These are phyloP conservation scores for Drosophila seguyi DNA, from an alignment of 1,140 invertebrate genomes.

Conservation along the genomic window DNA sequence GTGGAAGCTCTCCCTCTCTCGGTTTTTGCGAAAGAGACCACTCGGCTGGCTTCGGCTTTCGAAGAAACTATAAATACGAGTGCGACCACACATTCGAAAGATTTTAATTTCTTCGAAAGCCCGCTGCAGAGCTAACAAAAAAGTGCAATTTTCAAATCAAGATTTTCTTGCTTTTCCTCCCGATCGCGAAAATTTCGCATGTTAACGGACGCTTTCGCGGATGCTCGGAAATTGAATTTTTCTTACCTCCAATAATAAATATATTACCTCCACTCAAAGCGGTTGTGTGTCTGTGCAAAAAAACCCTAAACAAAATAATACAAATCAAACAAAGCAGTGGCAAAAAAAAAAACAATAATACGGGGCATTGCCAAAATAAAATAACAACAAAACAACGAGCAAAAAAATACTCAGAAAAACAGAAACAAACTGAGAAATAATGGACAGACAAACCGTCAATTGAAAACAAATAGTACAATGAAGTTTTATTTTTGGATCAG, in stretches of 20 bases:
- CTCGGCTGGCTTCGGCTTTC: neutral
- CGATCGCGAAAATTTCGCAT: conserved; percentile 7
- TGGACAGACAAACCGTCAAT: conserved; percentile 41
- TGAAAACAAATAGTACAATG: conserved; percentile 52
- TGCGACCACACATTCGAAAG: neutral
- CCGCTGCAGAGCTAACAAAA: neutral
- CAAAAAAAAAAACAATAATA: conserved; percentile 34
- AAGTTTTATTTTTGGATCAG: conserved; percentile 57
- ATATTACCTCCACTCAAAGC: conserved; percentile 2
- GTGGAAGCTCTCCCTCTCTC: conserved; percentile 2
- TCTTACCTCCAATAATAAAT: neutral
- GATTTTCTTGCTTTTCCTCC: neutral
- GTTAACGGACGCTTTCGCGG: neutral
- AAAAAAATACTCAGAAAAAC: conserved; percentile 11
- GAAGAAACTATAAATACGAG: conserved; percentile 1
- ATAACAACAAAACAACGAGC: conserved; percentile 14
- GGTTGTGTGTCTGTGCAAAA: conserved; percentile 26
- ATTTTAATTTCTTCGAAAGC: conserved; percentile 3
- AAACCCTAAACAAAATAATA: conserved; percentile 5
- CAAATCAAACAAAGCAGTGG: conserved; percentile 11
- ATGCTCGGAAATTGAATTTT: neutral
- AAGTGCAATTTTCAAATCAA: conserved; percentile 3
- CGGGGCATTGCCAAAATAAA: conserved; percentile 32
- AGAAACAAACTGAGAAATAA: conserved; percentile 10
- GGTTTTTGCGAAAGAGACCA: neutral